A percentile compares a stretch with the other conserved stretches of the same genome.
phyloP scores from a whole-genome alignment of 2,797 vertebrate species.

The Champsocephalus gunnari region DNA sequence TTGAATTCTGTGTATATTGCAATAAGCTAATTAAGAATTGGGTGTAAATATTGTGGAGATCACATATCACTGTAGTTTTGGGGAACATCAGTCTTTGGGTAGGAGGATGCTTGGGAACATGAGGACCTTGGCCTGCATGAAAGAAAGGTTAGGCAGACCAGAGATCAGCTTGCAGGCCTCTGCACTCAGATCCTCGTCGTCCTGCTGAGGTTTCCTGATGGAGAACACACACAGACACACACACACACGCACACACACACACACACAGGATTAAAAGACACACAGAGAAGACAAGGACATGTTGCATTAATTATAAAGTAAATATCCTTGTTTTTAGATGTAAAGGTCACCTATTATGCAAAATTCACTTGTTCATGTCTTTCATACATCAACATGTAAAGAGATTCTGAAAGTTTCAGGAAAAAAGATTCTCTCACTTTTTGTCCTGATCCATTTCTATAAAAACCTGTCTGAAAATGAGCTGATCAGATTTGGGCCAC shows the following conservation, averaged over 20 bases:
- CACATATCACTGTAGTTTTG: slow-evolving; percentile 72
- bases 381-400: too few relatives aligned
- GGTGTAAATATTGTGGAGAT: slow-evolving; percentile 20
- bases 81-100: slow-evolving; percentile 79
- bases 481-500: too few relatives aligned
- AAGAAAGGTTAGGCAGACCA: slow-evolving; percentile 90
- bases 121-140: slow-evolving; percentile 93
- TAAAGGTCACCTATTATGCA: too few relatives aligned
- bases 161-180: slow-evolving; percentile 88
- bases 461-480: too few relatives aligned
- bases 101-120: slow-evolving; percentile 92
- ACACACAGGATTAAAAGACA: background rate
- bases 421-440: too few relatives aligned
- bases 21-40: too few relatives aligned
- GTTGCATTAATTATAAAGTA: background rate
- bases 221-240: background rate
- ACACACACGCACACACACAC: slow-evolving; percentile 18
- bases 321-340: too few relatives aligned
- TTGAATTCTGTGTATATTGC: background rate
- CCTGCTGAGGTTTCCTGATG: slow-evolving; percentile 86
- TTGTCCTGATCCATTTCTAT: too few relatives aligned
- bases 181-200: slow-evolving; percentile 88
- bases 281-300: background rate
- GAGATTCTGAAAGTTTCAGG: too few relatives aligned
- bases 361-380: too few relatives aligned